phyloP scores from a whole-genome alignment of 2,113 vertebrate genomes.

The Hassar affinis region DNA sequence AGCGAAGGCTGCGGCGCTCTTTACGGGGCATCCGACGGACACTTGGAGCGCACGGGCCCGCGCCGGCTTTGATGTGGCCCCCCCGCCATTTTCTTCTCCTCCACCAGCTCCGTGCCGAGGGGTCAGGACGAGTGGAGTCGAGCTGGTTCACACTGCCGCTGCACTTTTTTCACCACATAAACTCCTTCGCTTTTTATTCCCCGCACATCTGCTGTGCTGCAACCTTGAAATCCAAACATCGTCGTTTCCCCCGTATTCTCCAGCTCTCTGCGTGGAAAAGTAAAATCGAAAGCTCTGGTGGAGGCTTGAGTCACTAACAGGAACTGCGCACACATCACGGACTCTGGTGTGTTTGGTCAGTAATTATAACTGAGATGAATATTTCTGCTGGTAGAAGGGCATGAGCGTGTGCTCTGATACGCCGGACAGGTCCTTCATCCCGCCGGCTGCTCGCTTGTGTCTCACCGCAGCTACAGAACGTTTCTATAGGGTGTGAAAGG shows the following conservation, averaged over 20 bases:
- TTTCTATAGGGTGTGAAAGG: neutral
- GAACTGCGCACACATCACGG: neutral
- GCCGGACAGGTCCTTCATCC: neutral
- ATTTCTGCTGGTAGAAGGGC: neutral
- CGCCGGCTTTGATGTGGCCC: constrained; percentile 73
- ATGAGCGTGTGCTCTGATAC: neutral
- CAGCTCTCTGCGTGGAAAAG: neutral
- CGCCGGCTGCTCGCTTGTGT: neutral
- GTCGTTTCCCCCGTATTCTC: neutral
- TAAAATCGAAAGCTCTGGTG: neutral
- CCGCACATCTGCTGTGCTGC: neutral
- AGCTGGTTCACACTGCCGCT: constrained; percentile 37
- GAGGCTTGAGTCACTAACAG: neutral
- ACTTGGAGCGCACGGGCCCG: constrained; percentile 68
- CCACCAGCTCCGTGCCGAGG: constrained; percentile 41
- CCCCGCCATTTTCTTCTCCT: constrained; percentile 63
- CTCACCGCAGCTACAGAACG: no score
- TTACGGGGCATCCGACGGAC: constrained; percentile 71
- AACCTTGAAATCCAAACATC: neutral
- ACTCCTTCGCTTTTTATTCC: constrained; percentile 17
- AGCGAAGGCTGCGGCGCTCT: constrained; percentile 72
- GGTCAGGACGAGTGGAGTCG: constrained; percentile 57
- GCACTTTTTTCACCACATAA: constrained; percentile 35
- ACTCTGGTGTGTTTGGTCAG: neutral
- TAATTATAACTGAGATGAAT: neutral